Percentiles rank a stretch among this genome's conserved stretches.
These are phyloP conservation scores for Dorcus hopei DNA, from an alignment of 2,888 invertebrate species.

Conservation along the genomic window DNA sequence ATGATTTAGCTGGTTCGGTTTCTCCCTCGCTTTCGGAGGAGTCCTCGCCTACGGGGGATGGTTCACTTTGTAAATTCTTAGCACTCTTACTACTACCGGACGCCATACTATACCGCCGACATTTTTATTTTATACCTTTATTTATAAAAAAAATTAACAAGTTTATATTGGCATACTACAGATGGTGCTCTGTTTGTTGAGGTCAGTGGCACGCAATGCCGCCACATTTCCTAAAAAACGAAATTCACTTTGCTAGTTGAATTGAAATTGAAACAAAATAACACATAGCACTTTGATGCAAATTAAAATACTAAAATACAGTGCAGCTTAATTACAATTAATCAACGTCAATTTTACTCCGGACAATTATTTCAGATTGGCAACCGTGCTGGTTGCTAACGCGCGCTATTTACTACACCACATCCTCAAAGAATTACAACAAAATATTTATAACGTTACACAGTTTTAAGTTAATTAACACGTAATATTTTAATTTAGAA, in stretches of 20 bases:
- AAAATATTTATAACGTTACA: no score
- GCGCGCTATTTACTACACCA: no score
- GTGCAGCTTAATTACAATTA: no score
- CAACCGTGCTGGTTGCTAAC: no score
- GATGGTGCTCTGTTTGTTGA: constrained; percentile 14
- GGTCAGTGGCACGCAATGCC: constrained; percentile 19
- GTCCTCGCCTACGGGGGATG: constrained; percentile 52
- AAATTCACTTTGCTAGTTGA: background rate
- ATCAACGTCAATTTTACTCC: no score
- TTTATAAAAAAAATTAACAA: constrained; percentile 18
- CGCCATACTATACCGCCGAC: constrained; percentile 35
- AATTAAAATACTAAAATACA: no score
- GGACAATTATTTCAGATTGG: no score
- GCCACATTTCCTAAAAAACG: background rate
- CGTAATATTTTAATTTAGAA: no score
- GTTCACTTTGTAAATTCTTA: constrained; percentile 42
- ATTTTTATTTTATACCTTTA: constrained; percentile 25
- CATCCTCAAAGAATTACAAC: no score
- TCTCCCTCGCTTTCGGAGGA: constrained; percentile 82
- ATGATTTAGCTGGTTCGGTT: constrained; percentile 71
- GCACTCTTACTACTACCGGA: constrained; percentile 43
- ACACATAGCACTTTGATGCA: no score
- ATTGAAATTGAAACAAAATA: no score
- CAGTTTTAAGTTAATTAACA: no score
- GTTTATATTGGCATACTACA: constrained; percentile 7